Evolutionary conservation across 2,797 vertebrate species (phyloP).

Genomic region (Chanos chanos): DNA sequence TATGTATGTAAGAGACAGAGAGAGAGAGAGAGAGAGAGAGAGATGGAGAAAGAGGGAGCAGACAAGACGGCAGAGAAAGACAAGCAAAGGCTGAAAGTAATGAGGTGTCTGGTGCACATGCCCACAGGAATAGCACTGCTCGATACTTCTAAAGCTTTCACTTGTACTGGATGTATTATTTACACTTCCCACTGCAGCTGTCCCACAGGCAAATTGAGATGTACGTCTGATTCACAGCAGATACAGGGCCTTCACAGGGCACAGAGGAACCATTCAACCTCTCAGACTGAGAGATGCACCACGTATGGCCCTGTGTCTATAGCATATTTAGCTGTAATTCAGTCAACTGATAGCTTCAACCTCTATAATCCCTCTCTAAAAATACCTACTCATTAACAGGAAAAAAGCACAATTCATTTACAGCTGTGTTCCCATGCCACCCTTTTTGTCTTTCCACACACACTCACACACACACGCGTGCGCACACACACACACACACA

Average conservation of each 20-base stretch:
- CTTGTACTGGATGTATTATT: slow-evolving; percentile 55
- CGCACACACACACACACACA: background rate
- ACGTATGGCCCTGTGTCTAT: too few relatives aligned
- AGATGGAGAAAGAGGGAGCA: background rate
- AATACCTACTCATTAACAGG: too few relatives aligned
- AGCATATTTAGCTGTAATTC: too few relatives aligned
- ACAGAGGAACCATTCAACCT: background rate
- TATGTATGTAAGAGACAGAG: slow-evolving; percentile 1
- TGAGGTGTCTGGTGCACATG: slow-evolving; percentile 35
- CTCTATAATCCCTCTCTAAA: too few relatives aligned
- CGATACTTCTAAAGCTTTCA: slow-evolving; percentile 46
- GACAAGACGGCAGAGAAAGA: too few relatives aligned
- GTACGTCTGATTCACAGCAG: slow-evolving; percentile 13
- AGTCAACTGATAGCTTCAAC: too few relatives aligned
- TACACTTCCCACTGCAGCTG: slow-evolving; percentile 39
- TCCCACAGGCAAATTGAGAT: slow-evolving; percentile 37
- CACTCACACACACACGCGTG: background rate
- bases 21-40: background rate
- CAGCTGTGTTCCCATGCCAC: too few relatives aligned
- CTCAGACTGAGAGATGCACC: too few relatives aligned
- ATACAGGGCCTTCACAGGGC: slow-evolving; percentile 5
- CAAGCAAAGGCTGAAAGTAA: too few relatives aligned
- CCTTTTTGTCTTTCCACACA: too few relatives aligned
- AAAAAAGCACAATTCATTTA: too few relatives aligned
- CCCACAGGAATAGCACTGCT: slow-evolving; percentile 35